Conservation (phyloP, 1,140 invertebrate species). For the Panagrolaimus sp. region DNA sequence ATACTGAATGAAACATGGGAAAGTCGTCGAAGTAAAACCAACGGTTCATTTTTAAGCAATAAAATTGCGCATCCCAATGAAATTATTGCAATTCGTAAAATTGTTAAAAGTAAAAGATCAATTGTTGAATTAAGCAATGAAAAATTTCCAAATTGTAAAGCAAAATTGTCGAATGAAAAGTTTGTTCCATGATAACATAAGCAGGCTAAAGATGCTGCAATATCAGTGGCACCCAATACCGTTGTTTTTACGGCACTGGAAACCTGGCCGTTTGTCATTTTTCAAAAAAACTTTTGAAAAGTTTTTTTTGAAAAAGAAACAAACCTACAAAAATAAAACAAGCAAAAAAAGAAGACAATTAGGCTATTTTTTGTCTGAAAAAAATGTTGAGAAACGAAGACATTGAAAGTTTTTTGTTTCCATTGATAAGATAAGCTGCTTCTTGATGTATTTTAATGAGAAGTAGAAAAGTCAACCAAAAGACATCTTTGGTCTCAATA, state of each 20-base stretch:
- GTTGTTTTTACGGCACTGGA: neutral
- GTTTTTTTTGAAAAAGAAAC: too few relatives aligned
- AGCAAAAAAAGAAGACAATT: too few relatives aligned
- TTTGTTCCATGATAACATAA: slow-evolving; percentile 7
- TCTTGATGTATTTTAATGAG: too few relatives aligned
- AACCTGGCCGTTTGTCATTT: neutral
- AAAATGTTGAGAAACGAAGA: too few relatives aligned
- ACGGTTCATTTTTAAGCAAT: slow-evolving; percentile 22
- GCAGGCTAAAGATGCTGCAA: neutral
- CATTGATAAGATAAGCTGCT: too few relatives aligned
- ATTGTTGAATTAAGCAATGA: slow-evolving; percentile 30
- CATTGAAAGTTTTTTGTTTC: too few relatives aligned
- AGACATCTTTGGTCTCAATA: too few relatives aligned
- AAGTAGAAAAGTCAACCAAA: too few relatives aligned
- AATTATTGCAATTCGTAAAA: slow-evolving; percentile 25
- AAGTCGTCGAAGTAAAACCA: slow-evolving; percentile 12
- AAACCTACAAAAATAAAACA: too few relatives aligned
- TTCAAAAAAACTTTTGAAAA: too few relatives aligned
- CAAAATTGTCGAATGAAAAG: slow-evolving; percentile 20
- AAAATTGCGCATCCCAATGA: slow-evolving; percentile 26
- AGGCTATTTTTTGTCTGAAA: too few relatives aligned
- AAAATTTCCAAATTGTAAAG: slow-evolving; percentile 27
- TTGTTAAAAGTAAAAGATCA: slow-evolving; percentile 32
- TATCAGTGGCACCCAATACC: neutral
- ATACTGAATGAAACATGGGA: slow-evolving; percentile 31